Conservation (phyloP, 2,113 vertebrate species). For the Tragelaphus scriptus region DNA sequence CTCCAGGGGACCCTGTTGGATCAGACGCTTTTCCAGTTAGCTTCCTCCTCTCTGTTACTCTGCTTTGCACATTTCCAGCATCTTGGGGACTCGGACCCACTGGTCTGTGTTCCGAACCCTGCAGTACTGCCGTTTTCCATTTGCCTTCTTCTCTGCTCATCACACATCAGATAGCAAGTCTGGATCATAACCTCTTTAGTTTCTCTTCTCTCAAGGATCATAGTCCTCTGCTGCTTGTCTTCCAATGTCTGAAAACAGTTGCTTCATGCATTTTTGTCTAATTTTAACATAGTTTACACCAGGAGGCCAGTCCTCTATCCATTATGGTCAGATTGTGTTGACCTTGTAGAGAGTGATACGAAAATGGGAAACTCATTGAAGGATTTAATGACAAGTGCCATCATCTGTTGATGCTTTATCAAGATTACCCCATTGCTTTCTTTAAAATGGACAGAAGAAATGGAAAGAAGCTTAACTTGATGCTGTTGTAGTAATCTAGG, state of each 20-base stretch:
- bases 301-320: background rate
- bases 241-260: background rate
- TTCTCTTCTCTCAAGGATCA: background rate
- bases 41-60: background rate
- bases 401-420: background rate
- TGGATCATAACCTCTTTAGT: background rate
- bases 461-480: background rate
- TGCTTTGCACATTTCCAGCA: background rate
- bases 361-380: background rate
- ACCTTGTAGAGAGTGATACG: background rate
- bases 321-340: background rate
- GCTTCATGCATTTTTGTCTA: background rate
- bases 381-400: background rate
- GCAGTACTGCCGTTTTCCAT: background rate
- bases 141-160: background rate
- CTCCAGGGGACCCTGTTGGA: background rate
- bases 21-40: background rate
- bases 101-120: background rate
- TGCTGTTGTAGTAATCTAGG: background rate
- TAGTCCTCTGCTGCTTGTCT: background rate
- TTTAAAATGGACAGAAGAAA: background rate
- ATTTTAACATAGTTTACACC: slow-evolving; percentile 14
- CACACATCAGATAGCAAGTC: background rate
- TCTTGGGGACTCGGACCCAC: background rate
- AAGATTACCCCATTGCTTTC: background rate